These are phyloP conservation scores for Ataeniobius toweri DNA, from an alignment of 2,797 vertebrate species.

Conservation along the genomic window DNA sequence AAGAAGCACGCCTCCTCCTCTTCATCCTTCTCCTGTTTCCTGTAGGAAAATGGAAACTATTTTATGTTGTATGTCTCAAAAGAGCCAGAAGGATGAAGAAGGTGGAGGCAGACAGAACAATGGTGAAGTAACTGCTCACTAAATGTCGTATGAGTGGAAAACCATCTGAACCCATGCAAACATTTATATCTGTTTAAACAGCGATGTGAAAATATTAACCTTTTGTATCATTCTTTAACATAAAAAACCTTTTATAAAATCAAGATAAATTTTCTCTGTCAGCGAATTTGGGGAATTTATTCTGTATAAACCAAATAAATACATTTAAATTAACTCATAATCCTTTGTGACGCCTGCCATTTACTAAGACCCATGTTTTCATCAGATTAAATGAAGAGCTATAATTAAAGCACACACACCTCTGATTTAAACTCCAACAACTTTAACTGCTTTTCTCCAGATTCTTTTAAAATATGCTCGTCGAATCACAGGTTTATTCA, in stretches of 20 bases:
- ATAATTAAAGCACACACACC: not conserved
- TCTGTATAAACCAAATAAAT: not conserved
- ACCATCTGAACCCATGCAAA: not conserved
- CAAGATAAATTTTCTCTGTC: too few relatives aligned
- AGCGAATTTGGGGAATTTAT: too few relatives aligned
- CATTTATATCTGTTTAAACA: not conserved
- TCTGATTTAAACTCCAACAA: not conserved
- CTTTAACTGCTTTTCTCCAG: not conserved
- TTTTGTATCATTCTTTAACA: too few relatives aligned
- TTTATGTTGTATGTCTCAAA: conserved; percentile 42
- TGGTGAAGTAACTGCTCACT: conserved; percentile 23
- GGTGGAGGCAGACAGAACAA: conserved; percentile 43
- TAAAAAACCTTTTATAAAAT: too few relatives aligned
- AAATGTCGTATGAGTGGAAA: conserved; percentile 40
- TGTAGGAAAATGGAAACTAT: conserved; percentile 61
- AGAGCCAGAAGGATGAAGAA: conserved; percentile 24
- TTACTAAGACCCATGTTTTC: not conserved
- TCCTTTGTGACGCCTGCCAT: not conserved
- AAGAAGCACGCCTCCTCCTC: conserved; percentile 42
- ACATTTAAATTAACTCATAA: not conserved
- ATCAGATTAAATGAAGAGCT: not conserved
- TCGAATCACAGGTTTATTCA: too few relatives aligned
- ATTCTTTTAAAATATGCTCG: too few relatives aligned
- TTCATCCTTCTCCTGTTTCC: conserved; percentile 34
- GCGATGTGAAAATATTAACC: too few relatives aligned